Evolutionary conservation across 2,113 vertebrate genomes (phyloP).

Genomic region (Sturnus vulgaris): DNA sequence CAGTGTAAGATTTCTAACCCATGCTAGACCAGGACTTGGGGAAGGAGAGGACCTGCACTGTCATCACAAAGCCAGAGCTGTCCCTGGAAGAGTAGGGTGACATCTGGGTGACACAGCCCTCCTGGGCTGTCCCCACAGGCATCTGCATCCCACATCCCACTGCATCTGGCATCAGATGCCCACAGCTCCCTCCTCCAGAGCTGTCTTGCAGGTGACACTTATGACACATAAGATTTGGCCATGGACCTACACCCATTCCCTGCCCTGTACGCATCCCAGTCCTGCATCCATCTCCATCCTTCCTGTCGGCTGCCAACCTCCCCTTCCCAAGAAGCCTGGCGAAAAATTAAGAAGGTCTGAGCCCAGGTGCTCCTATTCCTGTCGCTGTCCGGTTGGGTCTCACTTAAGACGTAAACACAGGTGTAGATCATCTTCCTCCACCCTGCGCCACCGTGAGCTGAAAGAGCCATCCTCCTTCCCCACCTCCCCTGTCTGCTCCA

Average conservation of each 20-base stretch:
- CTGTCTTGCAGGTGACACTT: neutral
- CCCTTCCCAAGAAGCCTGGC: neutral
- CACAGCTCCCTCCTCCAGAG: neutral
- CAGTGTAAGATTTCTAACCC: neutral
- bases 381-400: neutral
- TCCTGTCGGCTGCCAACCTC: neutral
- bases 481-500: neutral
- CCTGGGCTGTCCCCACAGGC: neutral
- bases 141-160: neutral
- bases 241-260: neutral
- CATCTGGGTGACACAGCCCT: neutral
- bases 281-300: neutral
- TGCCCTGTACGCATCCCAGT: rapidly evolving
- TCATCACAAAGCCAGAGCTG: neutral
- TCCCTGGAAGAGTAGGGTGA: neutral
- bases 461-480: neutral
- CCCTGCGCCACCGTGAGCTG: neutral
- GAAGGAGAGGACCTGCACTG: neutral
- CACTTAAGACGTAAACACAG: neutral
- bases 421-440: neutral
- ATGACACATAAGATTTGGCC: neutral
- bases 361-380: neutral
- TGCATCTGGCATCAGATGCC: rapidly evolving
- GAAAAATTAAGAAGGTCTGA: neutral
- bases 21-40: neutral